Evolutionary conservation across 2,888 invertebrate genomes (phyloP), one percentile per base, ranked within the genome.

Genomic region (Sarcophaga caerulescens): DNA sequence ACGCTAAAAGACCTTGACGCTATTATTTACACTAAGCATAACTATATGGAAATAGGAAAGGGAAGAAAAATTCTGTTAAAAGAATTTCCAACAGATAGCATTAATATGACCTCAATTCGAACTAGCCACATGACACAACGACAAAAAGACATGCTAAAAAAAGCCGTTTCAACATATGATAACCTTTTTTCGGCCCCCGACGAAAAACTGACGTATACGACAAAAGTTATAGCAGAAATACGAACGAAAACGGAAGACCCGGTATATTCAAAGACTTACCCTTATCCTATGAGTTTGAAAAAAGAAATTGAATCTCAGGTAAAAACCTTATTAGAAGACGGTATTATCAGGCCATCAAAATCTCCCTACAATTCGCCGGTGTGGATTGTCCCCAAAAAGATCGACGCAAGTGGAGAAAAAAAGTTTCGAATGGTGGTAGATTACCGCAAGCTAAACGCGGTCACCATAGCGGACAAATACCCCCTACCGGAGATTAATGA

Each of bases 301-400:
- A 44, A 57, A 1, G 77, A 77, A 68, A 62, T 77, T 35, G 77
- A 77, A 35, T 19, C 23, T 19, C 68, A 77, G 25, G 35, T 57
- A 12, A 65, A 14, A 65, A 11, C 65, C 17, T 65, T 23, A 23
- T 23, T 60, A 19, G 45, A 44, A 35, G 35, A 60, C n/a, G 44
- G 60, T 4, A 60, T 60, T 2, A 62, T 44, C n/a, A 17, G n/a
- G 19, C 71, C 35, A 59, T 25, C 60, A 62, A 62, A 17, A 23
- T 45, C 74, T 12, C 45, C 66, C 10, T 66, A 66, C 11, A 66
- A 66, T 44, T 66, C 35, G n/a, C 66, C 66, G 4, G 66, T 66
- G 4, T 66, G 66, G 66, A 11, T 66, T 6, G 66, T 66, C 10
- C 44, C 66, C 8, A 66, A 66, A n/a, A 44, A 66, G 44, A 10